Base-by-base conservation (phyloP, 2,797 vertebrate genomes). In the Microcaecilia unicolor region DNA sequence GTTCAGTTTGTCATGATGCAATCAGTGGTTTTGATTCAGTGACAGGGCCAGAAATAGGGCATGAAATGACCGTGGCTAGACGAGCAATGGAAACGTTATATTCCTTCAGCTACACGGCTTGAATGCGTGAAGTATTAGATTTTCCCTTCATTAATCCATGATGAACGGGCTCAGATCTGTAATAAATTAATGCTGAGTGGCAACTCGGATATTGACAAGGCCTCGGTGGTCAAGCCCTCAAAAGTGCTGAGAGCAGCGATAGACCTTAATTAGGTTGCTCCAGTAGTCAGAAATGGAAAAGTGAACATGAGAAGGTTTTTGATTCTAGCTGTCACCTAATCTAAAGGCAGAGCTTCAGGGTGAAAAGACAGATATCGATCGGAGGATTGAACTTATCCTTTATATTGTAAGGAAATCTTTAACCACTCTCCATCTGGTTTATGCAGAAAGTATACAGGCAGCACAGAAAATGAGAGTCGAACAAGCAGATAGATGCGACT, bases 161-260 rank as follows among this genome's bases (percentile, higher is more conserved):
- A 32, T 28, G 63, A 49, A 37, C 28, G 45, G 44, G 30, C 50
- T 17, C 20, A 22, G 58, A 58, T 41, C 38, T 44, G 40, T 34
- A 46, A 49, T 51, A 52, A 69, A 69, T 62, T 53, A 55, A 39
- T 32, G 25, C 28, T 42, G 35, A 53, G 40, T 15, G 18, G 44
- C 48, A 56, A 61, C 44, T 61, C 47, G n/a, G 32, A 44, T 66
- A 70, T 64, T 59, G 67, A 62, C 48, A 40, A 37, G 14, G 31
- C 16, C 21, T 20, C 42, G 34, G 40, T 47, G 27, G 31, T 17
- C 28, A 49, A 45, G 55, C 39, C 15, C 30, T 20, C 34, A 35
- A 37, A 48, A 63, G 55, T 35, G 53, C 66, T 67, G 61, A 64
- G 15, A 42, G 28, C 35, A 67, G 51, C 50, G 58, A 44, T 49